Evolutionary conservation across 2,888 invertebrate genomes (phyloP).

Genomic region (Osmoderma eremita): DNA sequence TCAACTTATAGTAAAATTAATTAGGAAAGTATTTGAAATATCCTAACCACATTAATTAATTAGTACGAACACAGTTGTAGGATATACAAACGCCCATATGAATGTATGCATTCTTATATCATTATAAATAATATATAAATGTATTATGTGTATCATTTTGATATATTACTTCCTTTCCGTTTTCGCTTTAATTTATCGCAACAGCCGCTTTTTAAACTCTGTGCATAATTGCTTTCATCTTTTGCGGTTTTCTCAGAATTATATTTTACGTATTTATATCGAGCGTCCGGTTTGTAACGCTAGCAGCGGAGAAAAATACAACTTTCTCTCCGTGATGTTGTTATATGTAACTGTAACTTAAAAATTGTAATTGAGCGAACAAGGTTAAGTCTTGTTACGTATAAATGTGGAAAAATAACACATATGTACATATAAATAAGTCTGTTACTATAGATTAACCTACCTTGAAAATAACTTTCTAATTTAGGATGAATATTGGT

Average conservation of each 20-base stretch:
- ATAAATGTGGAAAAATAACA: background rate
- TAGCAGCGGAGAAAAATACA: slow-evolving; percentile 19
- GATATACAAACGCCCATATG: no score
- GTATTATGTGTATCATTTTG: slow-evolving; percentile 6
- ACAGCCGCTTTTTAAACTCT: slow-evolving; percentile 4
- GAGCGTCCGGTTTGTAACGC: slow-evolving; percentile 25
- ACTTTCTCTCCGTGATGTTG: slow-evolving; percentile 25
- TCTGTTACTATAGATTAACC: background rate
- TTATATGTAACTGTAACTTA: slow-evolving; percentile 25
- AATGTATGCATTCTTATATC: no score
- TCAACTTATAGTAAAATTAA: background rate
- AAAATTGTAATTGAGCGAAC: slow-evolving; percentile 18
- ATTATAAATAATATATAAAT: no score
- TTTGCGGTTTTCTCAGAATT: slow-evolving; percentile 30
- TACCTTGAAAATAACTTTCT: background rate
- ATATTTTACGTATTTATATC: slow-evolving; percentile 22
- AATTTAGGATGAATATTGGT: no score
- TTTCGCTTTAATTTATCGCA: slow-evolving; percentile 15
- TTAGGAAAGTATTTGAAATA: background rate
- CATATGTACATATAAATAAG: background rate
- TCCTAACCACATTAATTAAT: background rate
- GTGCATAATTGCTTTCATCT: slow-evolving; percentile 35
- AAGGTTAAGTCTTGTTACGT: slow-evolving; percentile 14
- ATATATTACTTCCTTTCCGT: slow-evolving; percentile 26
- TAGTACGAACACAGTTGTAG: no score